These are phyloP conservation scores for Microtus oregoni DNA, from an alignment of 2,113 vertebrate genomes.

Conservation along the genomic window DNA sequence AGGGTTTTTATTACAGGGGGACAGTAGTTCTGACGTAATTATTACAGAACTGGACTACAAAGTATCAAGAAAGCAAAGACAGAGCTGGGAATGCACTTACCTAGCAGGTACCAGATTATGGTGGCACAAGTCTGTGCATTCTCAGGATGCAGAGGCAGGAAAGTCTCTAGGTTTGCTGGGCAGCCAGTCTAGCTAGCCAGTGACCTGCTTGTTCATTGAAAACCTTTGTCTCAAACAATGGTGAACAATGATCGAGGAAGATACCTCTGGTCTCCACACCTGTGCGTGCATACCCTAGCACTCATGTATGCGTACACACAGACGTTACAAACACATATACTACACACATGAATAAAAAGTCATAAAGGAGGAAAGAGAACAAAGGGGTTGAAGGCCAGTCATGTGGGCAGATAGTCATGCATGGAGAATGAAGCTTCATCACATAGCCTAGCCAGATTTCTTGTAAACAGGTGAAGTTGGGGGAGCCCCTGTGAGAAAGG, in stretches of 20 bases:
- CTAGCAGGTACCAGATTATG: background rate
- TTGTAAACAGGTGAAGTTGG: background rate
- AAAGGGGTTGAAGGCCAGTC: background rate
- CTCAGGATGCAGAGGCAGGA: background rate
- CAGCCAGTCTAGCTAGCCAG: background rate
- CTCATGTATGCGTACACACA: background rate
- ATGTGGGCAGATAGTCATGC: background rate
- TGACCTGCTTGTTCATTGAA: background rate
- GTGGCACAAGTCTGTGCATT: background rate
- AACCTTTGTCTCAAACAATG: background rate
- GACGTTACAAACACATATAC: too few relatives aligned
- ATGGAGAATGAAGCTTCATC: background rate
- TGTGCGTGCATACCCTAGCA: background rate
- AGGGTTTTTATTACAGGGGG: too few relatives aligned
- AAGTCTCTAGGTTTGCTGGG: background rate
- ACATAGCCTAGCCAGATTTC: rapidly evolving
- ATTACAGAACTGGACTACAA: background rate
- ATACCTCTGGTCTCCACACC: background rate
- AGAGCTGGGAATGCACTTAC: background rate
- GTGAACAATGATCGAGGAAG: background rate
- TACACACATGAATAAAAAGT: background rate
- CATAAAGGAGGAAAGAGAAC: too few relatives aligned
- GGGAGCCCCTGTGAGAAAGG: background rate
- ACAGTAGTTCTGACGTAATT: background rate
- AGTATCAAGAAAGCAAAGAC: background rate